Evolutionary conservation across 2,113 vertebrate species (phyloP).

Genomic region (Egretta garzetta): DNA sequence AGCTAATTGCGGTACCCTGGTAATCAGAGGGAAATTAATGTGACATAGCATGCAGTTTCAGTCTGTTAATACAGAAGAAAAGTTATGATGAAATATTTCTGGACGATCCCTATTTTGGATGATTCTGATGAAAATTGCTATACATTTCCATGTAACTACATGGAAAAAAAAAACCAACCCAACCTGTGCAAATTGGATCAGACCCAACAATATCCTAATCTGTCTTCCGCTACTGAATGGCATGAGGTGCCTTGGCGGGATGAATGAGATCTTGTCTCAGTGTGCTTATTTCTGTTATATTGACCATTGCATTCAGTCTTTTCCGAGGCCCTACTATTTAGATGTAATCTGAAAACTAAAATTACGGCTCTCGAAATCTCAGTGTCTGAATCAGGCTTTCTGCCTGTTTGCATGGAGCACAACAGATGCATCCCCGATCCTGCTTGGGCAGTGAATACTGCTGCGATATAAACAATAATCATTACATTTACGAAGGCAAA

Average conservation of each 20-base stretch:
- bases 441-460: background rate
- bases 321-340: background rate
- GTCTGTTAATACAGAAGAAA: background rate
- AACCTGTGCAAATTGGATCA: background rate
- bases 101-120: background rate
- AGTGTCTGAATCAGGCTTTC: background rate
- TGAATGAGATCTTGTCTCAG: background rate
- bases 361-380: background rate
- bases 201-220: background rate
- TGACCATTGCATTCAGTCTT: background rate
- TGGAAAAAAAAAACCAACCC: background rate
- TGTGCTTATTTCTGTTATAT: background rate
- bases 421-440: background rate
- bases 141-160: background rate
- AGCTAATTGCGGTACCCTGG: too few species aligned
- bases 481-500: background rate
- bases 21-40: background rate
- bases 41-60: background rate
- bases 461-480: background rate
- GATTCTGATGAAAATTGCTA: background rate
- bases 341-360: background rate
- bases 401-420: background rate
- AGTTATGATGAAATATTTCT: background rate
- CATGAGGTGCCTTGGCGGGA: background rate
- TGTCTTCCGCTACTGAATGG: background rate